A percentile compares a stretch with the other conserved stretches of the same genome.
Evolutionary conservation across 2,888 invertebrate species (phyloP).

Genomic region (Cryptus viduatorius): DNA sequence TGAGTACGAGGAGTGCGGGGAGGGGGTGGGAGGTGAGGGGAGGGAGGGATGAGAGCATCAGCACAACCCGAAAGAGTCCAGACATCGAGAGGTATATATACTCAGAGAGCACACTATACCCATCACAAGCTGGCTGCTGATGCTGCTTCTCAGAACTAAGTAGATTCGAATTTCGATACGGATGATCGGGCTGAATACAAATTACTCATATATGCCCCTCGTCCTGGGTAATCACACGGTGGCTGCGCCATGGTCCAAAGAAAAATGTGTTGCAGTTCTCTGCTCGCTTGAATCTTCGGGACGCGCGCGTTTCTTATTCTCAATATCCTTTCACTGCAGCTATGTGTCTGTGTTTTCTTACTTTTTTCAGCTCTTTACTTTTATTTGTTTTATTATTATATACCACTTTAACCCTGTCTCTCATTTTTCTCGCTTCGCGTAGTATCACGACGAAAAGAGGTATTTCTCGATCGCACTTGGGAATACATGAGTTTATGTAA

Average conservation of each 20-base stretch:
- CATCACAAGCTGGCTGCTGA: slow-evolving; percentile 46
- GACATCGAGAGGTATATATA: slow-evolving; percentile 36
- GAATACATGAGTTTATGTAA: slow-evolving; percentile 38
- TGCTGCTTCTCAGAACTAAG: slow-evolving; percentile 84
- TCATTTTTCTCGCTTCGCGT: neutral
- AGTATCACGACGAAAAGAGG: slow-evolving; percentile 9
- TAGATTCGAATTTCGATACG: slow-evolving; percentile 85
- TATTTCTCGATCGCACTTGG: slow-evolving; percentile 30
- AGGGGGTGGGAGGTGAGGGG: slow-evolving; percentile 33
- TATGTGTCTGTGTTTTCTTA: slow-evolving; percentile 57
- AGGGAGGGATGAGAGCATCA: slow-evolving; percentile 55
- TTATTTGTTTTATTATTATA: slow-evolving; percentile 18
- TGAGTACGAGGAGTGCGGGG: slow-evolving; percentile 52
- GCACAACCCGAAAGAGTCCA: slow-evolving; percentile 71
- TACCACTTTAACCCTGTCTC: neutral
- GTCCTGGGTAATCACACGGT: slow-evolving; percentile 84
- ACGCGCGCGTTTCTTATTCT: slow-evolving; percentile 45
- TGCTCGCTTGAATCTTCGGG: slow-evolving; percentile 60
- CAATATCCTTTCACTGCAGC: slow-evolving; percentile 56
- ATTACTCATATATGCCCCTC: slow-evolving; percentile 84
- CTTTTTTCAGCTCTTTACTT: slow-evolving; percentile 52
- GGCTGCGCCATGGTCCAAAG: slow-evolving; percentile 82
- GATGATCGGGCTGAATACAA: slow-evolving; percentile 85
- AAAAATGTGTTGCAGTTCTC: slow-evolving; percentile 79
- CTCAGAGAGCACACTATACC: slow-evolving; percentile 22